Evolutionary conservation across 1,140 invertebrate species (phyloP), one percentile per base, ranked within the genome.

Genomic region (Piezodorus guildinii): DNA sequence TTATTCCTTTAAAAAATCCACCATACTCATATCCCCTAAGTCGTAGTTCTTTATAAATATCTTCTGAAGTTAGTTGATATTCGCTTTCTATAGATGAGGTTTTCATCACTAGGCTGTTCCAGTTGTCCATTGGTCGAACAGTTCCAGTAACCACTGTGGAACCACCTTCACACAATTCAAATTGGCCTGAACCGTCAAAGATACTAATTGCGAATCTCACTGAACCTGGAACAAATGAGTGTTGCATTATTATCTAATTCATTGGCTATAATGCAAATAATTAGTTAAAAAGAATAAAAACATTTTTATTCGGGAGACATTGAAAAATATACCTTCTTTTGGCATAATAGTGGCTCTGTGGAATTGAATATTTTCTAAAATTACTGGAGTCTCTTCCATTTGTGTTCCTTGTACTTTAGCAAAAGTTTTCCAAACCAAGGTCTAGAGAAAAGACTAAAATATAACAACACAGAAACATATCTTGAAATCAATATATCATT

Each of bases 1-100:
- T 73, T 66, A 94, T 85, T 27, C 90, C 94, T 68, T 86, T 83
- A 80, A 98, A 99, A 14, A 86, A 77, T 61, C 90, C 90, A 10
- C 78, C 77, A 74, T 98, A 98, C 72, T 97, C 91, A 73, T 98
- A 98, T 9, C 95, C 96, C 65, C 94, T 79, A 0, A 98, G 78
- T 66, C 91, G 77, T 14, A 98, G 77, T 73, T 96, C 94, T 73
- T 96, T 96, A 78, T 99, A 99, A 14, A 96, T 78, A 71, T 98
- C 95, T 23, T 79, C 77, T 12, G 77, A 77, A 8, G 75, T 79
- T 17, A 98, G 76, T 23, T 81, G 77, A 60, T 8, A 34, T 9
- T 46, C 34, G 23, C 8, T 34, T 1, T 46, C 6, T n/a, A 54
- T 23, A 19, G 21, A 52, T n/a, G 25, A 19, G n/a, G 12, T 19